Conservation (phyloP, 1,140 invertebrate species). For the Camponotus floridanus region DNA sequence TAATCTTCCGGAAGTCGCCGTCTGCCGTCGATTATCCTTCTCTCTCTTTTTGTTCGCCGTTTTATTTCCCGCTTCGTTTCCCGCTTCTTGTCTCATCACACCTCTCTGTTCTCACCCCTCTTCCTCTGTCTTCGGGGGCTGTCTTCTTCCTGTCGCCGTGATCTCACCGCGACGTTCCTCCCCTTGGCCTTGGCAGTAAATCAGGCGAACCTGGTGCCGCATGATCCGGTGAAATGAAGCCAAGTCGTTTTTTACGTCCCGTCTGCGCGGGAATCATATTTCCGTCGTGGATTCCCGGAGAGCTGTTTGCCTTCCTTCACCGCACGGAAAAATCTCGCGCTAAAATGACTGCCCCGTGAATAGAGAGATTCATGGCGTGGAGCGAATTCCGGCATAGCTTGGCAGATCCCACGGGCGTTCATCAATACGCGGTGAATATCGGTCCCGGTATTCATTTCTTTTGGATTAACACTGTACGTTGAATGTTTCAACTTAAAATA, state of each 20-base stretch:
- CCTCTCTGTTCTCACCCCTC: not conserved
- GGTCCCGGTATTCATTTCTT: constrained; percentile 46
- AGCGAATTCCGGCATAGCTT: constrained; percentile 3
- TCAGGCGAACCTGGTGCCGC: constrained; percentile 43
- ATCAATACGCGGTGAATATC: constrained; percentile 38
- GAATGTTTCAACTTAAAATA: not conserved
- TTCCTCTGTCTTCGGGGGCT: not conserved
- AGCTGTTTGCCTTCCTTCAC: constrained; percentile 18
- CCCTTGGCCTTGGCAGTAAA: constrained; percentile 50
- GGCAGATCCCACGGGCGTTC: constrained; percentile 32
- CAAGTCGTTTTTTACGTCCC: constrained; percentile 49
- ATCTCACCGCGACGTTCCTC: not conserved
- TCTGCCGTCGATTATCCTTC: constrained; percentile 61
- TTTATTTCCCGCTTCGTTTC: not conserved
- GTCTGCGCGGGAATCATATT: constrained; percentile 53
- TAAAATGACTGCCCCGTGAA: constrained; percentile 34
- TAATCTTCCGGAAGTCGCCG: constrained; percentile 66
- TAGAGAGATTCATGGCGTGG: constrained; percentile 30
- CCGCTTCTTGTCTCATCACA: constrained; percentile 26
- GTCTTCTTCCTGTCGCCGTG: not conserved
- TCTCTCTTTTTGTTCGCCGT: constrained; percentile 10
- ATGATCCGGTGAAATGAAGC: constrained; percentile 55
- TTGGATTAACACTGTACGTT: constrained; percentile 31
- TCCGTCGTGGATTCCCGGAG: constrained; percentile 11
- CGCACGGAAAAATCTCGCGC: constrained; percentile 35